Conservation (phyloP, 2,797 vertebrate genomes). For the Pipistrellus pipistrellus region DNA sequence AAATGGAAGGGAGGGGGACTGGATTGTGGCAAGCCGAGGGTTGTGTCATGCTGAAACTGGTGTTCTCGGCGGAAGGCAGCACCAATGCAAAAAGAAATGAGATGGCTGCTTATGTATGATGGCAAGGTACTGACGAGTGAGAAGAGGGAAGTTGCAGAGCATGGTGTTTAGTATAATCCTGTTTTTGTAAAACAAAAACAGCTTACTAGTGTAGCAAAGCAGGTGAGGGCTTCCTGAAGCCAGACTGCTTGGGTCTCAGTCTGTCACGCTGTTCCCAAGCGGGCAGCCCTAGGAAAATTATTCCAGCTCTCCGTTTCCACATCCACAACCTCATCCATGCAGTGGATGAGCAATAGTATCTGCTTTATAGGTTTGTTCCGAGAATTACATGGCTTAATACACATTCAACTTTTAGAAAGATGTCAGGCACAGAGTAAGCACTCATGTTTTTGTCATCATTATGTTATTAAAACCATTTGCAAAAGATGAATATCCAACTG, state of each 20-base stretch:
- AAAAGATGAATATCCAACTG: background rate
- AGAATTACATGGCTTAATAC: background rate
- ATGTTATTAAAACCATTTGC: constrained; percentile 8
- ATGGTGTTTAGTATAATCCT: background rate
- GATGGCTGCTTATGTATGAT: background rate
- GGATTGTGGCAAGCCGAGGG: too few relatives aligned
- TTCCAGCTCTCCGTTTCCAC: background rate
- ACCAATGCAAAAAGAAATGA: background rate
- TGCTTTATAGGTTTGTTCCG: background rate
- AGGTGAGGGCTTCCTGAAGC: background rate
- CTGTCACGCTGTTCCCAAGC: background rate
- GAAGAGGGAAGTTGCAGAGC: background rate
- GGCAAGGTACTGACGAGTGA: background rate
- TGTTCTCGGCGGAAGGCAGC: background rate
- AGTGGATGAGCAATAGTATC: background rate
- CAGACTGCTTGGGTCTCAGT: background rate
- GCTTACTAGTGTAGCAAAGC: background rate
- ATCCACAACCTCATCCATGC: background rate
- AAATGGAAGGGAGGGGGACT: background rate
- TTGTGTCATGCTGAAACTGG: background rate
- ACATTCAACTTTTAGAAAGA: background rate
- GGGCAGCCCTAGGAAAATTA: background rate
- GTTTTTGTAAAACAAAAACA: background rate
- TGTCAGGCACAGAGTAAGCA: background rate
- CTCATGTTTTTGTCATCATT: constrained; percentile 8